Percentiles rank a stretch among this genome's conserved stretches.
phyloP scores from a whole-genome alignment of 2,113 vertebrate species.

The Neopipo cinnamomea region DNA sequence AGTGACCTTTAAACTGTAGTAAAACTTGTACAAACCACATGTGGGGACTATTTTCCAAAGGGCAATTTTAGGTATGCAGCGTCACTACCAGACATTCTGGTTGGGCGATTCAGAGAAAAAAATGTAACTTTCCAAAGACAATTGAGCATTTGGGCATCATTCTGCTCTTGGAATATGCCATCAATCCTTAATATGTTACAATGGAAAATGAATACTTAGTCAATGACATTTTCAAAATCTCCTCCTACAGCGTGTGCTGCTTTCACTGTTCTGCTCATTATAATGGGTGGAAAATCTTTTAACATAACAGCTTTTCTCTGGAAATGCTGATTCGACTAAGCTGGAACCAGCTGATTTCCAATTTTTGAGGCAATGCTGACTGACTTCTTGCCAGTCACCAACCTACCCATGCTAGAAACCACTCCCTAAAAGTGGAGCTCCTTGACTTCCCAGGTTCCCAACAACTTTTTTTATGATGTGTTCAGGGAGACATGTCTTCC shows the following conservation, averaged over 20 bases:
- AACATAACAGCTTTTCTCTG: neutral
- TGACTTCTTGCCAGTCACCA: neutral
- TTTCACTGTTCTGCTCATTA: neutral
- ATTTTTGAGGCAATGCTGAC: neutral
- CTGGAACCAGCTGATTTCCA: neutral
- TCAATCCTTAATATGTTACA: neutral
- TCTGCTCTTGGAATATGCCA: neutral
- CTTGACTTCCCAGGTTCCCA: neutral
- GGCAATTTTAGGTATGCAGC: neutral
- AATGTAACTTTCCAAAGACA: neutral
- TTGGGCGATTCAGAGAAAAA: neutral
- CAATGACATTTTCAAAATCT: neutral
- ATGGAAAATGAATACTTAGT: neutral
- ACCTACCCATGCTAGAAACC: rapidly evolving
- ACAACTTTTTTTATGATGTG: neutral
- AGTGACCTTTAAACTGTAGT: neutral
- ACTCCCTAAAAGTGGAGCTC: neutral
- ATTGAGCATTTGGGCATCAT: neutral
- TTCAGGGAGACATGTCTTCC: neutral
- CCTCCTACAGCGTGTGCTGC: neutral
- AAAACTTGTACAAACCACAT: neutral
- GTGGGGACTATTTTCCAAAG: neutral
- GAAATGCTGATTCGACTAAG: neutral
- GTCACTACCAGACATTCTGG: neutral
- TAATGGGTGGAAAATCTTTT: neutral